Conservation (phyloP, 2,888 invertebrate genomes). For the Alloplasta piceator region DNA sequence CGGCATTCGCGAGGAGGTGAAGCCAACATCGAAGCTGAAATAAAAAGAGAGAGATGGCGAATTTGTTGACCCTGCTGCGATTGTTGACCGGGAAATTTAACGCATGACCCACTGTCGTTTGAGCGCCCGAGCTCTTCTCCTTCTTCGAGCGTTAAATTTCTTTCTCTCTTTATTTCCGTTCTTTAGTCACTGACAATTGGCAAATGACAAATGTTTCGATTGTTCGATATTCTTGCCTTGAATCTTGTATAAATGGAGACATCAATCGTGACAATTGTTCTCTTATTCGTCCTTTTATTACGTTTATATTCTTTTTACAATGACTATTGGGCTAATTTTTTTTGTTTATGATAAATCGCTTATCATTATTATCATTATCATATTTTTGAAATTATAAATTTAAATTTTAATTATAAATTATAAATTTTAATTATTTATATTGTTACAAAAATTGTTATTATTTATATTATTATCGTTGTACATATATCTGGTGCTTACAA, state of each 20-base stretch:
- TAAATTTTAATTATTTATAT: too few species aligned
- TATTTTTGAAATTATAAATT: too few species aligned
- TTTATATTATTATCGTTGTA: not conserved
- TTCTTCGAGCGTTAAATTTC: not conserved
- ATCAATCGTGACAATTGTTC: constrained; percentile 52
- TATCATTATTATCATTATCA: too few species aligned
- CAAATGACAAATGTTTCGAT: constrained; percentile 40
- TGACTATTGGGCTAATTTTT: too few species aligned
- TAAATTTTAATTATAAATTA: too few species aligned
- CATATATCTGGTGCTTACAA: not conserved
- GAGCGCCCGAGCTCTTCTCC: constrained; percentile 14
- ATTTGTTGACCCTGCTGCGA: constrained; percentile 39
- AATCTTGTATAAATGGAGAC: constrained; percentile 9
- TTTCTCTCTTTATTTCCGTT: not conserved
- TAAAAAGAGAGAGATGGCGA: constrained; percentile 19
- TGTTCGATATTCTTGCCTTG: constrained; percentile 10
- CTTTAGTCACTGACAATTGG: constrained; percentile 37
- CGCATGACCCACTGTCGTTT: constrained; percentile 58
- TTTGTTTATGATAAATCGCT: too few species aligned
- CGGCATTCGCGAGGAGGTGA: constrained; percentile 12
- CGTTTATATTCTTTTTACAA: too few species aligned
- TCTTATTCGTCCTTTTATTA: constrained; percentile 19
- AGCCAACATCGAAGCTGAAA: not conserved
- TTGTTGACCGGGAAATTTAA: constrained; percentile 55
- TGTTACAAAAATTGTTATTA: too few species aligned